Evolutionary conservation across 2,113 vertebrate genomes (phyloP), one percentile per base, ranked within the genome.

Genomic region (Lota lota): DNA sequence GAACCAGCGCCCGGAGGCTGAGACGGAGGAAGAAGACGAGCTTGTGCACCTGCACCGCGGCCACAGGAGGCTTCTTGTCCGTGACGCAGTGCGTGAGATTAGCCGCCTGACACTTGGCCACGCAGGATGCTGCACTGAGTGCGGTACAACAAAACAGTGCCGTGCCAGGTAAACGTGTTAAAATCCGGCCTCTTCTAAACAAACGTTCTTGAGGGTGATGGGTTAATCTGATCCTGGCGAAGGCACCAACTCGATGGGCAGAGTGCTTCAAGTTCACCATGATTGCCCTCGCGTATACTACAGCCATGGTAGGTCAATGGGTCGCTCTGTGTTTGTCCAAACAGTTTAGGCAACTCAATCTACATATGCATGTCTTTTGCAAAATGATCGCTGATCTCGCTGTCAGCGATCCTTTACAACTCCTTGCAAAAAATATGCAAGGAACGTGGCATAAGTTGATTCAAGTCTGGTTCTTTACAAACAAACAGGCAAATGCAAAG

Each of bases 1-100:
- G 90, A 16, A 90, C 79, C 33, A 94, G 87, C 0, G 94, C 92
- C 4, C 95, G 91, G 0, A 95, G 24, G 1, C 90, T 81, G 3
- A 96, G 59, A 0, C 90, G 90, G 0, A 95, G 20, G 16, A 73
- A 57, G 64, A 94, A 91, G 0, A 73, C 7, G 0, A 94, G 4
- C 16, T 73, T 90, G 79, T 92, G 88, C 20, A 93, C 88, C 66
- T 91, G 90, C 68, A 93, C 77, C 72, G 81, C 88, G 17, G 83
- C 88, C 1, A 93, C 36, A 5, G 7, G 5, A 63, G 85, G 88
- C 40, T 87, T 92, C 28, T 74, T 89, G 15, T 70, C 80, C 1
- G 50, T 8, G 5, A 40, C 22, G 11, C 15, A 72, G 18, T 64
- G 24, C 22, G 66, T 58, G 19, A 73, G 68, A 22, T 36, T 2